Base-by-base conservation (phyloP, 2,797 vertebrate species). In the Podarcis lilfordi region DNA sequence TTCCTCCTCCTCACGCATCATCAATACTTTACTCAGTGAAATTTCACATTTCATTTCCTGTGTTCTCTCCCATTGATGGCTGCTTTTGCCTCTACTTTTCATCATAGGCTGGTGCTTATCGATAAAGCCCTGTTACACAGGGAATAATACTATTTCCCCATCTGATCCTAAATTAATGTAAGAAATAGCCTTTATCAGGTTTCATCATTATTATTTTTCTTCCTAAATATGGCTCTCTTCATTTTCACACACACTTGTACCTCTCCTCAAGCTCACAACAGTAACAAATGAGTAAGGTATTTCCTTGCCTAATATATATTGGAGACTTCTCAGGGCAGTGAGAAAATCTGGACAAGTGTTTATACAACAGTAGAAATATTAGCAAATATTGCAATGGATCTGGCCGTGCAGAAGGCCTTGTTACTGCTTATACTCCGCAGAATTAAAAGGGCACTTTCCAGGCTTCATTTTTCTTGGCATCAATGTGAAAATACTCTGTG, bases 391-490 rank as follows among this genome's bases (percentile, higher is more conserved):
- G 23, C 40, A 83, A 59, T 55, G 50, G 59, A 82, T 35, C 71
- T 76, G 23, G 43, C 43, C 43, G 64, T 40, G 9, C 32, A 78
- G 43, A 69, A 88, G 50, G 59, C 17, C 7, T 83, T 78, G 45
- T 43, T 77, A 59, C 64, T 55, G 6, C 80, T 78, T 83, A 77
- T 69, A 7, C 50, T 79, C 75, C 59, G 40, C 29, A 78, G 81
- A 84, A 79, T 43, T 84, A 83, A 64, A 55, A 69, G 74, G 21
- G 15, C 45, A 55, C 74, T 78, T 84, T 84, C 45, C 35, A 43
- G 66, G 32, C 69, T 84, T 83, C 64, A 43, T 84, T 79, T 84
- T 71, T 88, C 35, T 88, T 88, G 75, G 82, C 75, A 23, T 40
- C 61, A 71, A 71, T 40, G 8, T 71, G 64, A 79, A 79, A 79